Conservation (phyloP, 2,888 invertebrate genomes). For the Cistogaster globosa region DNA sequence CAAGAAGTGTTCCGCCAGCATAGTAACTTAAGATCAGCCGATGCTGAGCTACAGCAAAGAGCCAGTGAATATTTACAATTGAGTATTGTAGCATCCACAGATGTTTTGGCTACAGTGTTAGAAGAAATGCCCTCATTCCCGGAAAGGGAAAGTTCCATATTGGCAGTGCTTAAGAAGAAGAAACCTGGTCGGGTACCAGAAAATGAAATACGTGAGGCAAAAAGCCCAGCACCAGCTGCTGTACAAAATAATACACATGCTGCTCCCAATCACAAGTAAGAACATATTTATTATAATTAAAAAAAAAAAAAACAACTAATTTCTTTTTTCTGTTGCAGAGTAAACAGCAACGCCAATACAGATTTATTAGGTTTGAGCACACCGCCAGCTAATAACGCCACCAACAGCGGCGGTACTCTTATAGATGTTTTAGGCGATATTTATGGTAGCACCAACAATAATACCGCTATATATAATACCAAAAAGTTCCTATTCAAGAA, state of each 20-base stretch:
- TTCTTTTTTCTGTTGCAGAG: slow-evolving; percentile 71
- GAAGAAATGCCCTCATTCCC: slow-evolving; percentile 99
- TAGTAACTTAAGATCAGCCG: slow-evolving; percentile 97
- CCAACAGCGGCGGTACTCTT: slow-evolving; percentile 88
- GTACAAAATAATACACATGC: slow-evolving; percentile 82
- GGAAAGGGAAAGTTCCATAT: slow-evolving; percentile 98
- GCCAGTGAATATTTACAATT: slow-evolving; percentile 98
- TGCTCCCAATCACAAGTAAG: slow-evolving; percentile 83
- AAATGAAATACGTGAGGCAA: slow-evolving; percentile 91
- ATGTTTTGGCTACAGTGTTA: slow-evolving; percentile 98
- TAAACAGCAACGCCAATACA: slow-evolving; percentile 85
- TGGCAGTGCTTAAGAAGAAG: slow-evolving; percentile 99
- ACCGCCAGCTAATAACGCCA: slow-evolving; percentile 88
- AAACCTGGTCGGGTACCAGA: slow-evolving; percentile 97
- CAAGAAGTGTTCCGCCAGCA: slow-evolving; percentile 97
- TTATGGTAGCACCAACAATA: slow-evolving; percentile 86
- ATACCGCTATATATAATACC: slow-evolving; percentile 89
- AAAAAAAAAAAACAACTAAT: background rate
- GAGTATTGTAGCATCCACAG: slow-evolving; percentile 97
- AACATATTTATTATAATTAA: background rate
- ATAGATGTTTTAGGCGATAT: slow-evolving; percentile 96
- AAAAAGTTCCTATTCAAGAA: slow-evolving; percentile 98
- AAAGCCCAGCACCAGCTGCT: slow-evolving; percentile 86
- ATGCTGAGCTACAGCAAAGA: slow-evolving; percentile 98
- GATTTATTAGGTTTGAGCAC: slow-evolving; percentile 95